Conservation (phyloP, 2,888 invertebrate species). For the Alviniconcha strummeri region DNA sequence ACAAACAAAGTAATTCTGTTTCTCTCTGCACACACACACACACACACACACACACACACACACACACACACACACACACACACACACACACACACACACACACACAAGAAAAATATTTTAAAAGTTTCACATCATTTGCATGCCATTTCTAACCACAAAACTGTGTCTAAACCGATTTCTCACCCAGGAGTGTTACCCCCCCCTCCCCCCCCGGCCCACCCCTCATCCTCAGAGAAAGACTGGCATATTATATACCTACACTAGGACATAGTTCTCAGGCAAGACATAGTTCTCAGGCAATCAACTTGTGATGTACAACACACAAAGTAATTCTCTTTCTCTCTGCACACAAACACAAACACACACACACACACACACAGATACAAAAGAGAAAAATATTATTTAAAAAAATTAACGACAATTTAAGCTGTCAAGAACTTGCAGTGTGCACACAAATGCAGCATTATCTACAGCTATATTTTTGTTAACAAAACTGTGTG, state of each 20-base stretch:
- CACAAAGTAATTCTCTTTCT: not conserved
- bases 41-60: not conserved
- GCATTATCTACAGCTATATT: too few relatives aligned
- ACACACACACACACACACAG: not conserved
- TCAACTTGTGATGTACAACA: not conserved
- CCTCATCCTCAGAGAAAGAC: not conserved
- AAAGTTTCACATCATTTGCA: too few relatives aligned
- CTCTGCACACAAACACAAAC: not conserved
- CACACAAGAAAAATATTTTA: too few relatives aligned
- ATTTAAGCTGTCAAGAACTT: too few relatives aligned
- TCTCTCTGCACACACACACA: not conserved
- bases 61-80: not conserved
- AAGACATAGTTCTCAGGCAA: not conserved
- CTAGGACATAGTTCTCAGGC: not conserved
- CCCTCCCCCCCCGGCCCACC: too few relatives aligned
- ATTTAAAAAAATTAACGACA: too few relatives aligned
- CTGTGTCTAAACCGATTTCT: too few relatives aligned
- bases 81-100: conserved; percentile 10
- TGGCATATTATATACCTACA: not conserved
- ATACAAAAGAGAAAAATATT: not conserved
- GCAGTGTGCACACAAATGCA: too few relatives aligned
- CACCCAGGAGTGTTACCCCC: too few relatives aligned
- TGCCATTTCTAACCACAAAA: too few relatives aligned
- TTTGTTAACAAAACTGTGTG: too few relatives aligned
- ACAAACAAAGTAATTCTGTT: not conserved